Percentiles rank a stretch among this genome's conserved stretches.
Evolutionary conservation across 2,797 vertebrate species (phyloP).

Genomic region (Pangasius krempfi): DNA sequence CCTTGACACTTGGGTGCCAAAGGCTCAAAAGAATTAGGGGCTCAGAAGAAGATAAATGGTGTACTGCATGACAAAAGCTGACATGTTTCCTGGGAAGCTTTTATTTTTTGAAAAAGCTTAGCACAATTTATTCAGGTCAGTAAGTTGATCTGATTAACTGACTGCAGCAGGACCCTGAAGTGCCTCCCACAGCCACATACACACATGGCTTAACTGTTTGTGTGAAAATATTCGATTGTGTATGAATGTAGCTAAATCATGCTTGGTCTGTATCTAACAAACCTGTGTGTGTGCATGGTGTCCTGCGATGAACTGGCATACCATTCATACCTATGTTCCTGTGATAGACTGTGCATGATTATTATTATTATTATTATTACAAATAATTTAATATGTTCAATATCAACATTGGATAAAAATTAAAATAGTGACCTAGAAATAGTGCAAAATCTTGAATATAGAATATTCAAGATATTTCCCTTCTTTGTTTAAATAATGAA

Average conservation of each 20-base stretch:
- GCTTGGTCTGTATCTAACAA: not conserved
- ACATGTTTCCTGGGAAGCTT: conserved; percentile 22
- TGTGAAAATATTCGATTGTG: not conserved
- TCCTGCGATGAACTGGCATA: not conserved
- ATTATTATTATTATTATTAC: not conserved
- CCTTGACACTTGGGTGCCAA: not conserved
- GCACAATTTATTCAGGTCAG: conserved; percentile 59
- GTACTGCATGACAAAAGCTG: conserved; percentile 8
- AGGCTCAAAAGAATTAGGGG: not conserved
- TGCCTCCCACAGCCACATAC: conserved; percentile 18
- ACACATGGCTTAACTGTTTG: not conserved
- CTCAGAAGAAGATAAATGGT: not conserved
- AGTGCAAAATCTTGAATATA: not conserved
- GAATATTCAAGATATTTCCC: not conserved
- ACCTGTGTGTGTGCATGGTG: not conserved
- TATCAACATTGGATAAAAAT: not conserved
- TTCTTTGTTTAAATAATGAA: not conserved
- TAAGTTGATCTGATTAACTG: conserved; percentile 62
- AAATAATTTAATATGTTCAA: no score
- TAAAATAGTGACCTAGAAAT: not conserved
- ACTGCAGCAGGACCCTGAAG: conserved; percentile 54
- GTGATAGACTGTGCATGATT: conserved; percentile 2
- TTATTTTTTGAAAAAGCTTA: conserved; percentile 45
- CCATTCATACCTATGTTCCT: not conserved
- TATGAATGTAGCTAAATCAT: not conserved